phyloP scores from a whole-genome alignment of 2,113 vertebrate genomes.

The Labrus mixtus region DNA sequence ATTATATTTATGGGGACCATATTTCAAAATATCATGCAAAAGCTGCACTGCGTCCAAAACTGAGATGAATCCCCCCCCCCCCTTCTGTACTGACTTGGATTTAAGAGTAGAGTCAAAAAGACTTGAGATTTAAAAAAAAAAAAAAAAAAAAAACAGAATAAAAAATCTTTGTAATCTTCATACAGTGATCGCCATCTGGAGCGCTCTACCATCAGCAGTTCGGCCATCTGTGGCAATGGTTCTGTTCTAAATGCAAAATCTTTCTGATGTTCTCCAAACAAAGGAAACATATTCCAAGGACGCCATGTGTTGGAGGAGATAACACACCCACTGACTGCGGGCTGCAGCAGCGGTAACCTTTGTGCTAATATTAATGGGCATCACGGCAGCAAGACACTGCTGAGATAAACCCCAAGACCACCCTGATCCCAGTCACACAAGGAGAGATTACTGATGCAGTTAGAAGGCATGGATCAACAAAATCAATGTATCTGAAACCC shows the following conservation, averaged over 20 bases:
- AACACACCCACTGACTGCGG: conserved; percentile 31
- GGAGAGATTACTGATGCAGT: conserved; percentile 56
- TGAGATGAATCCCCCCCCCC: background rate
- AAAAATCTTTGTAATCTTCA: conserved; percentile 32
- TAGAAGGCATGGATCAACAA: background rate
- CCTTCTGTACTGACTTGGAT: background rate
- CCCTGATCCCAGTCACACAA: conserved; percentile 57
- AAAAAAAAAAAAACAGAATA: conserved; percentile 2
- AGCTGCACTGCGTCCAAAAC: background rate
- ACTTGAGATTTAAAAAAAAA: background rate
- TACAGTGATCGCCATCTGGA: conserved; percentile 70
- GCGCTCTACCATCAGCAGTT: conserved; percentile 41
- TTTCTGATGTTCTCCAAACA: conserved; percentile 39
- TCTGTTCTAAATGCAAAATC: conserved; percentile 60
- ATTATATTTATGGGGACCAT: conserved; percentile 6
- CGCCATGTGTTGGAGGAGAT: conserved; percentile 63
- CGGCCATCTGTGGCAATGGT: conserved; percentile 65
- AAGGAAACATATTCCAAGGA: conserved; percentile 63
- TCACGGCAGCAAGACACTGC: conserved; percentile 36
- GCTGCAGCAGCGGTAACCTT: conserved; percentile 39
- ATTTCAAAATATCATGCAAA: conserved; percentile 21
- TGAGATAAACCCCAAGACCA: conserved; percentile 64
- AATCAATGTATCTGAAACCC: conserved; percentile 50
- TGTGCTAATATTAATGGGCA: conserved; percentile 57
- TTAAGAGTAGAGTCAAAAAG: conserved; percentile 10